Base-by-base conservation (phyloP, 2,888 invertebrate genomes). In the Anthoptus insignis region DNA sequence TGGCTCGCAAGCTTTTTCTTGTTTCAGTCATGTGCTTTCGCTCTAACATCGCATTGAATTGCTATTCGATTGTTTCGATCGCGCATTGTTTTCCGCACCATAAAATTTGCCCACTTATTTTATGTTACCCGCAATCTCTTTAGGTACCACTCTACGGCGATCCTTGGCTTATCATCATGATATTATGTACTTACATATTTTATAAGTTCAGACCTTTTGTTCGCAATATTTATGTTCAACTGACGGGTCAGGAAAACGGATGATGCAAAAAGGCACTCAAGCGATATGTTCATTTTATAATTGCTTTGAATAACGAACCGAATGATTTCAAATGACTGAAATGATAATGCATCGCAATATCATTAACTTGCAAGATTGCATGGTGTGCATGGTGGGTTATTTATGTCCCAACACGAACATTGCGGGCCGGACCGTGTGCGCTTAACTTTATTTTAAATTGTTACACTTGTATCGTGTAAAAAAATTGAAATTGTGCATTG, bases 1-100 rank as follows among this genome's bases (percentile, higher is more conserved):
- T 91, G 88, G 86, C 79, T 84, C 82, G 82, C 79, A 77, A 78
- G 79, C 83, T 88, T 90, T 91, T 90, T 91, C 87, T 88, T 86
- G 83, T 88, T 89, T 86, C 86, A 86, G 83, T 75, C 81, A 82
- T 83, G 84, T 84, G 85, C 86, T 87, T 87, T 84, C 84, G 84
- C 83, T 85, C 78, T 83, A 79, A 81, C 86, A 84, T 84, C 77
- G 81, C 79, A 81, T 83, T 82, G 82, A 82, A 84, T 83, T 82
- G 81, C 69, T 71, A 73, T 83, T 83, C 80, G 78, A 90, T 91
- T 93, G 88, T 90, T 87, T 76, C 78, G 75, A 84, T 87, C 86
- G 76, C 74, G 83, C 84, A 90, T 91, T 91, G 91, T 89, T 88
- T 87, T 84, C 85, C 80, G 83, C 83, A 76, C 83, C 69, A 86